Evolutionary conservation across 2,797 vertebrate genomes (phyloP).

Genomic region (Margarornis squamiger): DNA sequence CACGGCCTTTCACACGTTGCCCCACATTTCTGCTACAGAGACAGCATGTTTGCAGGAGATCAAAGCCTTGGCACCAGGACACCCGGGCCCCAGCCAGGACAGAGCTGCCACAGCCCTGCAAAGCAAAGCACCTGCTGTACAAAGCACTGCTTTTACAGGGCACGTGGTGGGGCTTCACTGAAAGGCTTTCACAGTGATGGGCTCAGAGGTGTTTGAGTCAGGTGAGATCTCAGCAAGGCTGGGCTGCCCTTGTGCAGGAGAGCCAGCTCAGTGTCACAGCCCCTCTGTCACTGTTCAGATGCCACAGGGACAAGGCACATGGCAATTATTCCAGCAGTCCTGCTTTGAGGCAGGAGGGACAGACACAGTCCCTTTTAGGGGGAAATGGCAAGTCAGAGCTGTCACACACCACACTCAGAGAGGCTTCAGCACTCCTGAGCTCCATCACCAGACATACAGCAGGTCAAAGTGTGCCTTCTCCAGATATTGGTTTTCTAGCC

Average conservation of each 20-base stretch:
- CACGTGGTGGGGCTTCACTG: fast-evolving
- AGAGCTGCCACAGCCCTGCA: neutral
- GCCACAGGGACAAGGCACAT: neutral
- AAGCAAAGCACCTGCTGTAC: neutral
- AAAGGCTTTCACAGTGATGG: neutral
- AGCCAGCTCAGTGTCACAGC: neutral
- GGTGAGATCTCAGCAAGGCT: neutral
- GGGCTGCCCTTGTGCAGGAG: neutral
- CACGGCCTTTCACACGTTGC: neutral
- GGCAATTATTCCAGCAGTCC: neutral
- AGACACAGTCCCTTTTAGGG: neutral
- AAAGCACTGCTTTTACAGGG: neutral
- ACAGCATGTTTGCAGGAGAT: neutral
- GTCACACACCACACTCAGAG: neutral
- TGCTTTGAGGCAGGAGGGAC: neutral
- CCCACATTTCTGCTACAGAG: neutral
- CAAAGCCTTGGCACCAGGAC: neutral
- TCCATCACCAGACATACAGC: neutral
- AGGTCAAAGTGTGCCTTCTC: neutral
- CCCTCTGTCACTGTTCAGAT: neutral
- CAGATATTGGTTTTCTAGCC: neutral
- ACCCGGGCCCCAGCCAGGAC: neutral
- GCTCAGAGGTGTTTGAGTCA: too few species aligned
- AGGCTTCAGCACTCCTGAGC: neutral
- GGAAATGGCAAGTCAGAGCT: neutral